Percentiles rank a stretch among this genome's conserved stretches.
These are phyloP conservation scores for Porites cylindrica DNA, from an alignment of 92 coral and sea anemone species.

Conservation along the genomic window DNA sequence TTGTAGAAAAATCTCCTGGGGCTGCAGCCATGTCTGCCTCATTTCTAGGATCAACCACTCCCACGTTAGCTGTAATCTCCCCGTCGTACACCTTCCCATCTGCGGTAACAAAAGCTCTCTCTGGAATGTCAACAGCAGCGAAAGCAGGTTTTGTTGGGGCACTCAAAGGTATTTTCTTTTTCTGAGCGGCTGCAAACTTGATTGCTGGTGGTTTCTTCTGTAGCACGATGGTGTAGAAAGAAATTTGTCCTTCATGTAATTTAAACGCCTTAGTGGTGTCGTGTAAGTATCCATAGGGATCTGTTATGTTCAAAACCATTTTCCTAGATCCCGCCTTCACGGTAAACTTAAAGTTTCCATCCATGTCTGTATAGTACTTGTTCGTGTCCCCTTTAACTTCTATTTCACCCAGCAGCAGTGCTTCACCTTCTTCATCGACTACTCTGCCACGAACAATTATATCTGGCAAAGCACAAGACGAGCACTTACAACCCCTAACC, in stretches of 20 bases:
- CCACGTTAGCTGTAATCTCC: slow-evolving; percentile 18
- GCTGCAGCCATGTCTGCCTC: slow-evolving; percentile 18
- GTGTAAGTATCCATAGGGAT: slow-evolving; percentile 27
- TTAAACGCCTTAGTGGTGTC: slow-evolving; percentile 48
- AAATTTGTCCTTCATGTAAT: slow-evolving; percentile 31
- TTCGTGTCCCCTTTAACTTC: slow-evolving; percentile 12
- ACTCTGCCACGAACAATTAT: slow-evolving; percentile 42
- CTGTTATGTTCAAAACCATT: slow-evolving; percentile 51
- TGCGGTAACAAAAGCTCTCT: slow-evolving; percentile 7
- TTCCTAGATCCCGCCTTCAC: slow-evolving; percentile 34
- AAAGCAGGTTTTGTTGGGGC: slow-evolving; percentile 6
- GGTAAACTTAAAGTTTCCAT: slow-evolving; percentile 37
- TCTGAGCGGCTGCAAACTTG: slow-evolving; percentile 17
- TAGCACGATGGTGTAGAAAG: slow-evolving; percentile 43
- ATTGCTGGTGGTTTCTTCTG: slow-evolving; percentile 38
- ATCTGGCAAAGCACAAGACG: slow-evolving; percentile 21
- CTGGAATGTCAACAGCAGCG: slow-evolving; percentile 18
- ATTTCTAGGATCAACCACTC: slow-evolving; percentile 29
- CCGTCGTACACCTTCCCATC: slow-evolving; percentile 4
- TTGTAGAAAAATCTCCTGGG: slow-evolving; percentile 30
- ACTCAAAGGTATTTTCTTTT: not conserved
- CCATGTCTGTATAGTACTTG: not conserved
- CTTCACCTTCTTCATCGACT: slow-evolving; percentile 41
- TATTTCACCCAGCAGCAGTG: slow-evolving; percentile 46
- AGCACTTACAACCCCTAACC: slow-evolving; percentile 44